Percentiles rank a stretch among this genome's conserved stretches.
Evolutionary conservation across 2,888 invertebrate genomes (phyloP).

Genomic region (Acronicta alni): DNA sequence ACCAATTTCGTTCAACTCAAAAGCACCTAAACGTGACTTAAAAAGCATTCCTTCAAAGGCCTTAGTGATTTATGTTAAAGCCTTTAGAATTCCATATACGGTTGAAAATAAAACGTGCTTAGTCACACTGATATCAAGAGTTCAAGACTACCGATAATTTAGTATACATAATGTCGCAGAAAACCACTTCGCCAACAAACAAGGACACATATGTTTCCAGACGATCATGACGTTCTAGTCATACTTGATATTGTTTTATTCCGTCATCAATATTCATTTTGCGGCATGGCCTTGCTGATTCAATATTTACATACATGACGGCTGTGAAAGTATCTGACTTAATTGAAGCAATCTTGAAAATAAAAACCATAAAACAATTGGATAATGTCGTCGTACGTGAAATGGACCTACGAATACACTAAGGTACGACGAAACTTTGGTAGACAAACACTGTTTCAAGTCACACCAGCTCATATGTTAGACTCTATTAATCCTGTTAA

Average conservation of each 20-base stretch:
- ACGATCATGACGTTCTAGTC: slow-evolving; percentile 63
- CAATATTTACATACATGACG: slow-evolving; percentile 61
- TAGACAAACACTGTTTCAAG: slow-evolving; percentile 83
- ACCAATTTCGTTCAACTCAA: slow-evolving; percentile 14
- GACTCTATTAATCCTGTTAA: slow-evolving; percentile 80
- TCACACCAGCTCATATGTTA: slow-evolving; percentile 76
- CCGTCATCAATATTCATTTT: slow-evolving; percentile 65
- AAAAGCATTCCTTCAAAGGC: slow-evolving; percentile 15
- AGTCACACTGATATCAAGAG: slow-evolving; percentile 13
- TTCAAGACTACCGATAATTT: slow-evolving; percentile 14
- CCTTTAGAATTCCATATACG: background rate
- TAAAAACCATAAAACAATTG: slow-evolving; percentile 29
- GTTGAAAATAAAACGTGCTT: slow-evolving; percentile 7
- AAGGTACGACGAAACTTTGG: slow-evolving; percentile 87
- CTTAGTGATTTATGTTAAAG: slow-evolving; percentile 6
- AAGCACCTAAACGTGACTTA: slow-evolving; percentile 19
- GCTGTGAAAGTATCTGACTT: slow-evolving; percentile 41
- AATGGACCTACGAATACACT: slow-evolving; percentile 81
- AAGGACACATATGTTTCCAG: slow-evolving; percentile 81
- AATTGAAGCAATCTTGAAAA: slow-evolving; percentile 21
- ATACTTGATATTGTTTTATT: slow-evolving; percentile 66
- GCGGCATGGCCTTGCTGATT: slow-evolving; percentile 76
- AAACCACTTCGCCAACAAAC: slow-evolving; percentile 60
- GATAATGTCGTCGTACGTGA: slow-evolving; percentile 69
- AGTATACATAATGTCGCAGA: slow-evolving; percentile 46